phyloP scores from a whole-genome alignment of 1,140 invertebrate genomes.

The Thereuonema tuberculata region DNA sequence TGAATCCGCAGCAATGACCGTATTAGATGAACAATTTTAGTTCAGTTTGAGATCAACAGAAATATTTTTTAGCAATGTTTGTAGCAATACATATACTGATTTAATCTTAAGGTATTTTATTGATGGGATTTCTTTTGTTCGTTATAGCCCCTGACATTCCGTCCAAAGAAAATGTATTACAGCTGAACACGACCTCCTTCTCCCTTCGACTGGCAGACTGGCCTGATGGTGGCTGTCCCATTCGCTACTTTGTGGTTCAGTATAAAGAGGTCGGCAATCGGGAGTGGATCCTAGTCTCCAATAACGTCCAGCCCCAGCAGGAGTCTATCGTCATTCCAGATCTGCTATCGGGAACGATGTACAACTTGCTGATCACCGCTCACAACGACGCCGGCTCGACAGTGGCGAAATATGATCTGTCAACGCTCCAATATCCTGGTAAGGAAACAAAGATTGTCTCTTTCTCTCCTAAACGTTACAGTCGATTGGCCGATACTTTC shows the following conservation, averaged over 20 bases:
- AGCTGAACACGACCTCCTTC: slow-evolving; percentile 31
- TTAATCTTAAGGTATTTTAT: no score
- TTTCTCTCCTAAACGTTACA: background rate
- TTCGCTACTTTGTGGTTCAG: slow-evolving; percentile 31
- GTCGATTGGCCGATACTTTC: no score
- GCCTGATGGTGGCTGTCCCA: slow-evolving; percentile 33
- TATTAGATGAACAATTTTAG: no score
- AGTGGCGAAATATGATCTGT: slow-evolving; percentile 18
- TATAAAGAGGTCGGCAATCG: slow-evolving; percentile 24
- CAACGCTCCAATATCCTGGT: slow-evolving; percentile 30
- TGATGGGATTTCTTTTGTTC: background rate
- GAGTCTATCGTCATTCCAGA: slow-evolving; percentile 54
- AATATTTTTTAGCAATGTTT: no score
- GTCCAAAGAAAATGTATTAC: slow-evolving; percentile 19
- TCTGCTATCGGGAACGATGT: slow-evolving; percentile 31
- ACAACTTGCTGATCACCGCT: slow-evolving; percentile 31
- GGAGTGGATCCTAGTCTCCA: slow-evolving; percentile 20
- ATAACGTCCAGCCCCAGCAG: slow-evolving; percentile 16
- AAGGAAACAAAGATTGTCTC: background rate
- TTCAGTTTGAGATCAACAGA: no score
- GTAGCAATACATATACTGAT: no score
- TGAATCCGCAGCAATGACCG: no score
- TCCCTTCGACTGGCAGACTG: slow-evolving; percentile 31
- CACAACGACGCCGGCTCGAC: slow-evolving; percentile 32
- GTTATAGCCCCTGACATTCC: slow-evolving; percentile 22